Evolutionary conservation across 2,888 invertebrate genomes (phyloP), one percentile per base, ranked within the genome.

Genomic region (Cataglyphis rosenhaueri): DNA sequence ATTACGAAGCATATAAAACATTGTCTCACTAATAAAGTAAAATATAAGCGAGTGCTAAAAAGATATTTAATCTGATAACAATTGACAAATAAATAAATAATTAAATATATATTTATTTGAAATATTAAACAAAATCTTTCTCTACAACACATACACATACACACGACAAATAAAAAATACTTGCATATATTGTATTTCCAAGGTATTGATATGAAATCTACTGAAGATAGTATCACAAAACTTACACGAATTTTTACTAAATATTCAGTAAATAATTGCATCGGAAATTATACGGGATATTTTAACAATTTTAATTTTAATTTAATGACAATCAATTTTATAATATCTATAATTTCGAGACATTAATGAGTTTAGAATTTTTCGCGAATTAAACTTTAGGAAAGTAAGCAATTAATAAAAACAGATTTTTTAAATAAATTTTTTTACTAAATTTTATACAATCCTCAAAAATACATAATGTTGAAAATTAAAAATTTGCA

Each of bases 81-180:
- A 68, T 21, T n/a, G 32, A 41, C 21, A 21, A 52, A 32, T 70
- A 55, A 55, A 52, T 32, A 35, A 52, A 68, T 32, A n/a, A n/a
- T 52, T 52, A 68, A 68, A 1, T 21, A 25, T 71, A 57, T 57
- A 38, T 25, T 70, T 21, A 70, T 21, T 57, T 35, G 21, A 62
- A 15, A 38, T 12, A 55, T 6, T 10, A 6, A 25, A 38, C 10
- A 18, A 55, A 71, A 25, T 38, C 5, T 59, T 38, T 57, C 38
- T 18, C 41, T 57, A 10, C 10, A 15, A 57, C 18, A 38, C 6
- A 9, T 5, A n/a, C 52, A 52, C 52, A 38, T 18, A 35, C 15
- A 71, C 38, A 48, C 1, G 18, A 29, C 8, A 59, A 41, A 29
- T 21, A 1, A 44, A 44, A 44, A 74, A 15, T 64, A 44, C 2